Conservation (phyloP, 2,797 vertebrate species). For the Danionella dracula region DNA sequence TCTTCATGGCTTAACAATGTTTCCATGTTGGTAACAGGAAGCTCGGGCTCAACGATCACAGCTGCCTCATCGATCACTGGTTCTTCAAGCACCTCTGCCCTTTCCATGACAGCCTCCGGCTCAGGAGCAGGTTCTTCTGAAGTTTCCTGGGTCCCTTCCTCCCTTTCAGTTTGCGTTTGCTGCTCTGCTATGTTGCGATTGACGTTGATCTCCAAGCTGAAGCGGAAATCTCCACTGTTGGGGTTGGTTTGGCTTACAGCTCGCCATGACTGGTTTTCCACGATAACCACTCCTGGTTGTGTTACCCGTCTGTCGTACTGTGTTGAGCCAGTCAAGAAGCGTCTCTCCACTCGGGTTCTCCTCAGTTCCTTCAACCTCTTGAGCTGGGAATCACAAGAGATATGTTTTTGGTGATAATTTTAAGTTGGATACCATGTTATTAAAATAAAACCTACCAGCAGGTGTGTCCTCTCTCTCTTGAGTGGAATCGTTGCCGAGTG, state of each 20-base stretch:
- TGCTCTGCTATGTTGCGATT: conserved; percentile 89
- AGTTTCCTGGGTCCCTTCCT: conserved; percentile 41
- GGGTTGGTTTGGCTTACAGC: conserved; percentile 98
- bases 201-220: conserved; percentile 97
- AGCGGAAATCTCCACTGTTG: conserved; percentile 96
- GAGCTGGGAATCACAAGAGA: conserved; percentile 45
- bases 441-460: conserved; percentile 65
- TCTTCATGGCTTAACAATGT: conserved; percentile 23
- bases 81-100: conserved; percentile 66
- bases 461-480: conserved; percentile 72
- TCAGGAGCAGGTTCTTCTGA: conserved; percentile 48
- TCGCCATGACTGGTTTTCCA: conserved; percentile 97
- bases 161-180: conserved; percentile 64
- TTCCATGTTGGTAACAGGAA: conserved; percentile 62
- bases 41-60: conserved; percentile 65
- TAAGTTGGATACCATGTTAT: too few relatives aligned
- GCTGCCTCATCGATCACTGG: conserved; percentile 71
- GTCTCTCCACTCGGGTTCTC: conserved; percentile 92
- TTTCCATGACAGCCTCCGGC: conserved; percentile 62
- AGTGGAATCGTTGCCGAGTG: conserved; percentile 50
- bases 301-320: conserved; percentile 94
- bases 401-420: too few relatives aligned
- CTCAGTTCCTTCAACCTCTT: conserved; percentile 77
- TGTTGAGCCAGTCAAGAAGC: conserved; percentile 97
- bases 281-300: conserved; percentile 94